Base-by-base conservation (phyloP, 2,113 vertebrate species). In the Petroica traversi region DNA sequence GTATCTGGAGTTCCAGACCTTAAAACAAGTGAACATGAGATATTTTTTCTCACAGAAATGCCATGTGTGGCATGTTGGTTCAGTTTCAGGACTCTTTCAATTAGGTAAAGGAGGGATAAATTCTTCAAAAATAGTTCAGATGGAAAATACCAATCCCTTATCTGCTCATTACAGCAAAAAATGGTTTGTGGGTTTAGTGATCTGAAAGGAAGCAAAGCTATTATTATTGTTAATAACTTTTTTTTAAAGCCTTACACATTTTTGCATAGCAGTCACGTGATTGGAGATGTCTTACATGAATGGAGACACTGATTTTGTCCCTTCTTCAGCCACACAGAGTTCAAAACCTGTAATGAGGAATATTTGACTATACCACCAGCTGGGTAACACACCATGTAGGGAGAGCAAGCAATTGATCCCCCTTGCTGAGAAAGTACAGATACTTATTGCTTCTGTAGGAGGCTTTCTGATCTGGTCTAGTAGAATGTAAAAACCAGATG, bases 51-150 rank as follows among this genome's bases (percentile, higher is more conserved):
- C 38, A 45, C 38, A 58, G 43, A 58, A 76, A 62, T 46, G 6
- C 9, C 34, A 17, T 25, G 20, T 5, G 4, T 34, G 16, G 3
- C 28, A 7, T 34, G 8, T 25, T 5, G 0, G 5, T n/a, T 81
- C 45, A 64, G 61, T 61, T 91, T 75, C 41, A 89, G 57, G 19
- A 34, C 15, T 36, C n/a, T 72, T 73, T 73, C 38, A 72, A 3
- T 74, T 64, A 67, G 8, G n/a, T 51, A 67, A 69, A 52, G 8
- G 4, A 89, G 20, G 3, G 7, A 16, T 59, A 58, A 80, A 91
- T 61, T 9, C 36, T 72, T 89, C 31, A 58, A 85, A 88, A 66
- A 12, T 13, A 51, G 8, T 38, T 80, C 67, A 81, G 26, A 8
- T 34, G 28, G 62, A 85, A 95, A 93, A 85, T 20, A 63, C 3